Conservation (phyloP, 2,797 vertebrate genomes). For the Scleropages formosus region DNA sequence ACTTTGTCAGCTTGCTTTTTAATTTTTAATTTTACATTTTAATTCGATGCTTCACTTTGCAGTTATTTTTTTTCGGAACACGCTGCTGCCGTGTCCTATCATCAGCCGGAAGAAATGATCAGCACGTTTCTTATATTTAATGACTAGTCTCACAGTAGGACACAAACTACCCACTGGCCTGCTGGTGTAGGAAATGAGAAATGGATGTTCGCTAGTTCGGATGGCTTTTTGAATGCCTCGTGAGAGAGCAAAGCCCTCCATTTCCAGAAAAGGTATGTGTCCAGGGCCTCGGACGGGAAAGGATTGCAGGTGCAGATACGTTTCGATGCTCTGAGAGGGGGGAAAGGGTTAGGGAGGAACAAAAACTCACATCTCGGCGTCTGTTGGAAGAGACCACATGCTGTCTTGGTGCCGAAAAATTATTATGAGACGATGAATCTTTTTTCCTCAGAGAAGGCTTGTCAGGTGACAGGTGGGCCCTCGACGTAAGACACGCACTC, state of each 20-base stretch:
- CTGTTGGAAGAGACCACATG: too few relatives aligned
- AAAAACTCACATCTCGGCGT: neutral
- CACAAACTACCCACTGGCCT: neutral
- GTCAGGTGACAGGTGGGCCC: slow-evolving; percentile 48
- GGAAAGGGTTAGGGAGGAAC: neutral
- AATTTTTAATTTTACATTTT: too few relatives aligned
- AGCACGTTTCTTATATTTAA: neutral
- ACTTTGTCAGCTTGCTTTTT: too few relatives aligned
- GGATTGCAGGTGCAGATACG: slow-evolving; percentile 62
- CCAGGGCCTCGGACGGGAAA: slow-evolving; percentile 56
- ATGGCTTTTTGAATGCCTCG: slow-evolving; percentile 40
- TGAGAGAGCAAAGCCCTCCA: slow-evolving; percentile 13
- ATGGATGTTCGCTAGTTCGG: slow-evolving; percentile 46
- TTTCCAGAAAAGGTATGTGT: slow-evolving; percentile 53
- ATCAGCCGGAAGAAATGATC: too few relatives aligned
- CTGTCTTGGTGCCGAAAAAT: neutral
- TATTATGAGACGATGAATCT: slow-evolving; percentile 6
- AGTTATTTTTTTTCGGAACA: too few relatives aligned
- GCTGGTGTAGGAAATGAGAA: slow-evolving; percentile 3
- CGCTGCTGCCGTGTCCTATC: too few relatives aligned
- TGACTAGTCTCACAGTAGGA: neutral
- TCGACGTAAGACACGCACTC: slow-evolving; percentile 56
- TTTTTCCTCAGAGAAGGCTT: slow-evolving; percentile 25
- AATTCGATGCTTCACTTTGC: too few relatives aligned
- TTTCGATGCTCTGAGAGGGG: slow-evolving; percentile 36